These are phyloP conservation scores for Vombatus ursinus DNA, from an alignment of 2,113 vertebrate genomes.

Conservation along the genomic window DNA sequence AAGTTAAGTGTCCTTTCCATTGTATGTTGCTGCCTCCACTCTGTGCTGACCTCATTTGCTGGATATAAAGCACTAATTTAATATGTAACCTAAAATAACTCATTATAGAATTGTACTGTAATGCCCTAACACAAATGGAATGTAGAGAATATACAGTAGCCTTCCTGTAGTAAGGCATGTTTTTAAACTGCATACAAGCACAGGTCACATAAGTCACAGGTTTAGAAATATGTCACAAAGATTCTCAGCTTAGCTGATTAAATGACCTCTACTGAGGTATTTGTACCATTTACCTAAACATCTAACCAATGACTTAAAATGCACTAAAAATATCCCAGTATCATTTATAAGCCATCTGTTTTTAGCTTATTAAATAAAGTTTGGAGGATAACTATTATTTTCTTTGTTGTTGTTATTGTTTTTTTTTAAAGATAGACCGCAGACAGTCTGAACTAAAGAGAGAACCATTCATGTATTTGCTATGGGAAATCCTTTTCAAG, in stretches of 20 bases:
- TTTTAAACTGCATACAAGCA: conserved; percentile 48
- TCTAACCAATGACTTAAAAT: conserved; percentile 62
- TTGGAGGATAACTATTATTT: background rate
- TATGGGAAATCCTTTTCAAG: conserved; percentile 21
- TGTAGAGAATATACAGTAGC: background rate
- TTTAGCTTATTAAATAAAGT: conserved; percentile 5
- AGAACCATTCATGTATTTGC: conserved; percentile 7
- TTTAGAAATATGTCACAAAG: conserved; percentile 68
- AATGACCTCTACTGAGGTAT: conserved; percentile 56
- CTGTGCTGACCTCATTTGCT: conserved; percentile 30
- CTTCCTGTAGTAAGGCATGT: conserved; percentile 51
- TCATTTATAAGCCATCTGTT: conserved; percentile 61
- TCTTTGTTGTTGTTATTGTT: background rate
- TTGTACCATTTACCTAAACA: conserved; percentile 77
- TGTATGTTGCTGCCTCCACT: background rate
- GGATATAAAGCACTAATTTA: conserved; percentile 47
- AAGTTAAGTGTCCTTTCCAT: background rate
- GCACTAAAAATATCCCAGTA: conserved; percentile 52
- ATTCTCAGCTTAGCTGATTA: conserved; percentile 70
- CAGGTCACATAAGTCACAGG: conserved; percentile 53
- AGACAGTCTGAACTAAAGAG: conserved; percentile 50
- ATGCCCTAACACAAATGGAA: conserved; percentile 36
- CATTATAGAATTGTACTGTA: conserved; percentile 44
- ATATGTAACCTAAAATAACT: conserved; percentile 34
- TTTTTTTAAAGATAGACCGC: conserved; percentile 34